Base-by-base conservation (phyloP, 2,113 vertebrate genomes). In the Hemicordylus capensis region DNA sequence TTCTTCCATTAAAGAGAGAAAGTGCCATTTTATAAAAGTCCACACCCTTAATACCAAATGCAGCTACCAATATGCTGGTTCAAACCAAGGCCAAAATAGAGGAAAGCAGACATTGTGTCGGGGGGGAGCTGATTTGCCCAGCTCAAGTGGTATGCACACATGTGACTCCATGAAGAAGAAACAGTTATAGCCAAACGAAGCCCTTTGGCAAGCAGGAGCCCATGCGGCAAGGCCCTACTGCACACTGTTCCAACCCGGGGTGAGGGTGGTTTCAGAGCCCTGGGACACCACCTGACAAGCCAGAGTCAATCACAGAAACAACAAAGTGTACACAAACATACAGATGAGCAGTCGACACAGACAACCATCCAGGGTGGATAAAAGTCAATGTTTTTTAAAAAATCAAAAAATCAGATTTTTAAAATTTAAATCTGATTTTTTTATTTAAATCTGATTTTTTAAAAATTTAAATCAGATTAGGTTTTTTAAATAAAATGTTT, bases 61-160 rank as follows among this genome's bases (percentile, higher is more conserved):
- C 76, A 83, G 67, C 83, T 81, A 0, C 70, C 48, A 85, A 72
- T 88, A 92, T 92, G 91, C 84, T 24, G 0, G 85, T 89, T 87
- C 93, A 95, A 87, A 91, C 89, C 11, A 0, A 26, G 80, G 63
- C 84, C 90, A 88, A 89, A 76, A 89, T 89, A 90, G 90, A 91
- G 87, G 90, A 78, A 87, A 88, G 89, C 86, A 84, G 91, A 90
- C 64, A 42, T 0, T 17, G 86, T 81, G 56, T 2, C 42, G 66
- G 90, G 89, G 88, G 88, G 85, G 89, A 93, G 87, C 91, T 90
- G 69, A 88, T 22, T 0, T 89, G 87, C 89, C 90, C 89, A 86
- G 88, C 90, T 92, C 61, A 86, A n/a, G 24, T 87, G 84, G 59
- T 89, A 88, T 85, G 74, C 3, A 4, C 89, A 93, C 87, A 48